A percentile compares a stretch with the other conserved stretches of the same genome.
Evolutionary conservation across 2,888 invertebrate genomes (phyloP).

Genomic region (Xanthostigma xanthostigma): DNA sequence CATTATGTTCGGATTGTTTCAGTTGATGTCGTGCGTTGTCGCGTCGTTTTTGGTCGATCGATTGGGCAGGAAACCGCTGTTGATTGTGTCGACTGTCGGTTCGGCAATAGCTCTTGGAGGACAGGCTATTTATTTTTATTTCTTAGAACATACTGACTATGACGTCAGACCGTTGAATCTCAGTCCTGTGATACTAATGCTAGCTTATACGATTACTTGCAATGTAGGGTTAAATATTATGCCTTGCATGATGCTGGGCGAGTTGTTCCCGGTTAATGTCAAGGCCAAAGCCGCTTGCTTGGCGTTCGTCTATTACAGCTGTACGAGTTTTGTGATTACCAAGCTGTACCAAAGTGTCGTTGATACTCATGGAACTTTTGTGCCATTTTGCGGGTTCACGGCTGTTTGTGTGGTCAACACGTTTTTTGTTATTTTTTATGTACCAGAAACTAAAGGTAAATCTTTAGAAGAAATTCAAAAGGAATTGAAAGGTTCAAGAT

Average conservation of each 20-base stretch:
- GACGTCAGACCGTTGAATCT: conserved; percentile 20
- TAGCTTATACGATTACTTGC: conserved; percentile 1
- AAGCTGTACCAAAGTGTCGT: conserved; percentile 27
- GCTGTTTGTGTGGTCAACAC: conserved; percentile 24
- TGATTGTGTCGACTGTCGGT: conserved; percentile 21
- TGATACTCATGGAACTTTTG: conserved; percentile 23
- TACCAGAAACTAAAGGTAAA: conserved; percentile 30
- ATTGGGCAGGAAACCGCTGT: conserved; percentile 23
- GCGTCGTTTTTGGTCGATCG: conserved; percentile 22
- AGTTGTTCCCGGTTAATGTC: conserved; percentile 28
- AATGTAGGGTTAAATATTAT: conserved; percentile 25
- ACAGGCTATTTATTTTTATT: conserved; percentile 19
- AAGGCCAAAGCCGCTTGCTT: conserved; percentile 27
- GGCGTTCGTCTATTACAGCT: conserved; percentile 23
- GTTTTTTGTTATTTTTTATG: conserved; percentile 21
- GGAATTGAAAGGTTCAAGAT: conserved; percentile 19
- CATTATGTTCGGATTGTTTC: conserved; percentile 23
- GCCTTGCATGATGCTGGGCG: conserved; percentile 28
- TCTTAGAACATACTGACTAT: conserved; percentile 14
- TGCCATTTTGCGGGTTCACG: conserved; percentile 25
- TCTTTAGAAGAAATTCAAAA: conserved; percentile 28
- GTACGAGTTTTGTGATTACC: conserved; percentile 27
- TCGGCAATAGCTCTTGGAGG: conserved; percentile 20
- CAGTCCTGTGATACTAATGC: conserved; percentile 2
- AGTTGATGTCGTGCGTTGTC: conserved; percentile 16